Base-by-base conservation (phyloP, 2,797 vertebrate genomes). In the Lates japonicus region DNA sequence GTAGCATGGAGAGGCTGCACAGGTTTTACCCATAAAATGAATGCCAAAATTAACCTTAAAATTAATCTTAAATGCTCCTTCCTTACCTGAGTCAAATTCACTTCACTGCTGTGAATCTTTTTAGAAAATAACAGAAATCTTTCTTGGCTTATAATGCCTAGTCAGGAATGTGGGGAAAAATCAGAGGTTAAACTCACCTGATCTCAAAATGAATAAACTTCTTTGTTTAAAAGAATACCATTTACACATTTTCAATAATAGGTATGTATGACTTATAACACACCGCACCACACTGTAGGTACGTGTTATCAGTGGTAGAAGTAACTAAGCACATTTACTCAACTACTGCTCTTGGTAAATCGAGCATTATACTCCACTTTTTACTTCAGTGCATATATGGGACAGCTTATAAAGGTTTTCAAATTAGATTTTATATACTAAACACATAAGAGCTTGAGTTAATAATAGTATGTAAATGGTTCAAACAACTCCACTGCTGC, bases 1-100 rank as follows among this genome's bases (percentile, higher is more conserved):
- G 59, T 89, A 88, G 86, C 87, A 84, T 31, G 62, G 57, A 85
- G 58, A 68, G 57, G 71, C 79, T 49, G 77, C 49, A 62, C 70
- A 66, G 62, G 74, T 71, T 72, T 73, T 22, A 44, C 33, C 70
- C 76, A 59, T 68, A 5, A 76, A 81, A 66, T 39, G 35, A 76
- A 70, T 46, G n/a, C 37, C 42, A 62, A 57, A 74, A 59, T 70
- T 0, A 44, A 62, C 78, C 71, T 74, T 9, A 14, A 58, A 74
- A 75, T 42, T 2, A 13, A 14, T 42, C 41, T n/a, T 9, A 60
- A 74, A 75, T 57, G 10, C 59, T 81, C 7, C 39, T n/a, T 62
- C 7, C 33, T n/a, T 16, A 80, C 64, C 58, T 57, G n/a, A 29
- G 55, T 6, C 66, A 10, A 83, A 59, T 39, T 35, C 48, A n/a